Conservation (phyloP, 2,888 invertebrate species). For the Elaeidobius kamerunicus region DNA sequence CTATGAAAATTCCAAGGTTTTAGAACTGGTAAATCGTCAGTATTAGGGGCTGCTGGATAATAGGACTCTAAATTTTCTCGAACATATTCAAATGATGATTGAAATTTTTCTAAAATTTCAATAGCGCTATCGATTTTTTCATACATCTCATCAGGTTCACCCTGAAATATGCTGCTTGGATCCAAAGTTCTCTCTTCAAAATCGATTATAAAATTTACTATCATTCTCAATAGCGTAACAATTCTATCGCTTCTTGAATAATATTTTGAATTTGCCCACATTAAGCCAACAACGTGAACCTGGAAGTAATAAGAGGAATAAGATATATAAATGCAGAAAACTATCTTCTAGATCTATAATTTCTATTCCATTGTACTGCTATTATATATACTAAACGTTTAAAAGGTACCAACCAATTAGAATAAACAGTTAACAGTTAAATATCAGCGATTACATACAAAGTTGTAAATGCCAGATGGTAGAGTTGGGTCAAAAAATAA, state of each 20-base stretch:
- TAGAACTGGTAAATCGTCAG: constrained; percentile 52
- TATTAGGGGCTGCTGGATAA: constrained; percentile 40
- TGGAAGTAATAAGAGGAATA: constrained; percentile 15
- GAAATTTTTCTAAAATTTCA: constrained; percentile 41
- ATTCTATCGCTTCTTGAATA: constrained; percentile 54
- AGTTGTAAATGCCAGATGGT: too few species aligned
- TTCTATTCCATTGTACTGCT: too few species aligned
- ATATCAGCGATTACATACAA: too few species aligned
- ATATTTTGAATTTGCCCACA: constrained; percentile 76
- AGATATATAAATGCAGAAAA: too few species aligned
- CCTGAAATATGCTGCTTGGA: constrained; percentile 79
- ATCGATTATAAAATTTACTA: constrained; percentile 78
- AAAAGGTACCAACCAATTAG: too few species aligned
- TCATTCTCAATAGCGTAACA: constrained; percentile 70
- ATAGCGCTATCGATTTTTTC: constrained; percentile 41
- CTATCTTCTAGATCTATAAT: too few species aligned
- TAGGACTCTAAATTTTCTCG: constrained; percentile 49
- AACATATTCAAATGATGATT: constrained; percentile 51
- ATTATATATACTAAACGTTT: too few species aligned
- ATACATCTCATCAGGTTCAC: constrained; percentile 57
- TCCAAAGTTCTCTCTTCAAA: constrained; percentile 72
- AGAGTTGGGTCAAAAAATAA: too few species aligned
- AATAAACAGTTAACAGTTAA: too few species aligned
- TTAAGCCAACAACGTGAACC: constrained; percentile 73
- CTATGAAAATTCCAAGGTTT: constrained; percentile 75